phyloP scores from a whole-genome alignment of 2,797 vertebrate species.

The Argya squamiceps region DNA sequence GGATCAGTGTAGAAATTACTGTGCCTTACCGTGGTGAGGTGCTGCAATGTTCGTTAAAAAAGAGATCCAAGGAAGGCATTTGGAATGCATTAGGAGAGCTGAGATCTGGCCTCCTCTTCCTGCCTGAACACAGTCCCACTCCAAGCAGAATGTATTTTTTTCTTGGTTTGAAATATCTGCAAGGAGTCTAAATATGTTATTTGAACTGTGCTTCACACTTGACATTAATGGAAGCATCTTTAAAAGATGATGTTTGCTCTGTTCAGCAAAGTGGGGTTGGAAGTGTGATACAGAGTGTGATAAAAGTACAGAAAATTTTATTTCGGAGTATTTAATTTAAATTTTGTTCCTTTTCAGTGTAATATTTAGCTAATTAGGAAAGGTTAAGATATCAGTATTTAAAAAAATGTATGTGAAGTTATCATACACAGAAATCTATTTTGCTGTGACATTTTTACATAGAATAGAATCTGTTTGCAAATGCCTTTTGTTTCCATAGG shows the following conservation, averaged over 20 bases:
- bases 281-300: neutral
- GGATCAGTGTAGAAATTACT: slow-evolving; percentile 19
- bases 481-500: neutral
- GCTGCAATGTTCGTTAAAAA: neutral
- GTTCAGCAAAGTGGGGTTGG: neutral
- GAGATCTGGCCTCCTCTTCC: neutral
- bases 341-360: neutral
- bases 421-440: neutral
- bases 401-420: neutral
- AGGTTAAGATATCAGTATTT: neutral
- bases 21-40: neutral
- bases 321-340: neutral
- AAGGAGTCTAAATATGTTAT: neutral
- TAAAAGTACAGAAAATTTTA: neutral
- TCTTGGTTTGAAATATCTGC: neutral
- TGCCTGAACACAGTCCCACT: neutral
- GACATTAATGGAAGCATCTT: neutral
- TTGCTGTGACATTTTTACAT: neutral
- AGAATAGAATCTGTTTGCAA: neutral
- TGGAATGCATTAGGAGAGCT: neutral
- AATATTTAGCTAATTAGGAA: neutral
- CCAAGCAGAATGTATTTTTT: neutral
- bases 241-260: neutral
- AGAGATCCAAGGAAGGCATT: neutral
- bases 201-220: neutral